phyloP scores from a whole-genome alignment of 2,888 invertebrate genomes.

The Copidosoma aretas region DNA sequence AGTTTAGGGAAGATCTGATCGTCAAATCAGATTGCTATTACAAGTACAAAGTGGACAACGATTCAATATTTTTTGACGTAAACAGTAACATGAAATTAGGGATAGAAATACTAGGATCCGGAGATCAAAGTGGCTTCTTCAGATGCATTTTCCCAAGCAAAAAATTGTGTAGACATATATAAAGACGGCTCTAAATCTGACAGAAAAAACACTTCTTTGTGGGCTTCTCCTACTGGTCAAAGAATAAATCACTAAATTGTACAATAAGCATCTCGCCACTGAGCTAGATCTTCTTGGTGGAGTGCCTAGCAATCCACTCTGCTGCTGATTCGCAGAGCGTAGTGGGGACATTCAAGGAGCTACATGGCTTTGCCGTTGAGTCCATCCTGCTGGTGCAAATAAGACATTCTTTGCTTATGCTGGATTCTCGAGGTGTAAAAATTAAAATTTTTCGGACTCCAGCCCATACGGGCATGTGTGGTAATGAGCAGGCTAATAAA shows the following conservation, averaged over 20 bases:
- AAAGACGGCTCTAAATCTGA: slow-evolving; percentile 5
- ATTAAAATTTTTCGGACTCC: not conserved
- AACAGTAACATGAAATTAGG: not conserved
- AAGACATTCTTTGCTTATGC: not conserved
- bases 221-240: not conserved
- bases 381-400: not conserved
- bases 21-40: not conserved
- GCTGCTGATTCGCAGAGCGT: slow-evolving; percentile 39
- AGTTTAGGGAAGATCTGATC: not conserved
- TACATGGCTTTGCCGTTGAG: not conserved
- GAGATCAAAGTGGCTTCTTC: not conserved
- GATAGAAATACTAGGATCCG: not conserved
- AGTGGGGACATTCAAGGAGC: not conserved
- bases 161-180: slow-evolving; percentile 2
- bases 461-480: not conserved
- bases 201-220: not conserved
- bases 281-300: not conserved
- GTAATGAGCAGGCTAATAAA: not conserved
- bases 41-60: not conserved
- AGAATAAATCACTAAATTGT: not conserved
- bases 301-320: not conserved
- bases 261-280: not conserved
- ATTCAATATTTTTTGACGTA: not conserved
- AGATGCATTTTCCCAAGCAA: not conserved
- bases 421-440: not conserved